Percentiles rank a stretch among this genome's conserved stretches.
phyloP scores from a whole-genome alignment of 2,888 invertebrate species.

The Zygothrica quintamaculata region DNA sequence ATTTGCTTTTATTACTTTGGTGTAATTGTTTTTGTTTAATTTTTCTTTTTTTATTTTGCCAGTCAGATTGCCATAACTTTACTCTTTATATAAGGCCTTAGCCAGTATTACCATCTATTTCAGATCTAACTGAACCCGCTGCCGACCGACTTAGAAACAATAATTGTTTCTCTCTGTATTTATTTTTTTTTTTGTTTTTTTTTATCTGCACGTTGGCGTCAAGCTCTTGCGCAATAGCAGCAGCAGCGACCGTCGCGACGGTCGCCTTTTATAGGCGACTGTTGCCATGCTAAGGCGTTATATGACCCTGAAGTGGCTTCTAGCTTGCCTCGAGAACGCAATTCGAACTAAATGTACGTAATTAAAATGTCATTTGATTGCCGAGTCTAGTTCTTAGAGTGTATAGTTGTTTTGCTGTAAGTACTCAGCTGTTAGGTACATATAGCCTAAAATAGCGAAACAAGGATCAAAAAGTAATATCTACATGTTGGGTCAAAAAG shows the following conservation, averaged over 20 bases:
- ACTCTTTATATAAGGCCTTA: constrained; percentile 10
- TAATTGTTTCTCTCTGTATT: constrained; percentile 33
- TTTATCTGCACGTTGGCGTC: constrained; percentile 51
- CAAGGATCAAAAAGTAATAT: constrained; percentile 38
- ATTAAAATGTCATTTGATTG: constrained; percentile 47
- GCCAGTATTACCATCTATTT: constrained; percentile 5
- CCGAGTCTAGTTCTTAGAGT: not conserved
- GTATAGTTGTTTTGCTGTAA: constrained; percentile 2
- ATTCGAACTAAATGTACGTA: constrained; percentile 27
- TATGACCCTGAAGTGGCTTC: constrained; percentile 61
- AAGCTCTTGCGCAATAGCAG: constrained; percentile 47
- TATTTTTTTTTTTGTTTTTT: no score
- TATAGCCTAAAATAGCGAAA: constrained; percentile 22
- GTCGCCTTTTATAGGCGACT: constrained; percentile 59
- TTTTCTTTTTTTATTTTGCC: not conserved
- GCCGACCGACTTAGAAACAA: constrained; percentile 22
- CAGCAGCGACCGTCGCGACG: constrained; percentile 31
- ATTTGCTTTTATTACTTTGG: constrained; percentile 8
- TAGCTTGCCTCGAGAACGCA: constrained; percentile 36
- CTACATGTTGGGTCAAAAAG: constrained; percentile 22
- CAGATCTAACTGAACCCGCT: not conserved
- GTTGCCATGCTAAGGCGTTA: constrained; percentile 51
- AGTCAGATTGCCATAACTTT: not conserved
- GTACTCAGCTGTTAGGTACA: constrained; percentile 3
- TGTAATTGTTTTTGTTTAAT: constrained; percentile 10